Percentiles rank a stretch among this genome's conserved stretches.
These are phyloP conservation scores for Diacarnus erythraeanus DNA, from an alignment of 37 sponge, comb jelly and placozoan species.

Conservation along the genomic window DNA sequence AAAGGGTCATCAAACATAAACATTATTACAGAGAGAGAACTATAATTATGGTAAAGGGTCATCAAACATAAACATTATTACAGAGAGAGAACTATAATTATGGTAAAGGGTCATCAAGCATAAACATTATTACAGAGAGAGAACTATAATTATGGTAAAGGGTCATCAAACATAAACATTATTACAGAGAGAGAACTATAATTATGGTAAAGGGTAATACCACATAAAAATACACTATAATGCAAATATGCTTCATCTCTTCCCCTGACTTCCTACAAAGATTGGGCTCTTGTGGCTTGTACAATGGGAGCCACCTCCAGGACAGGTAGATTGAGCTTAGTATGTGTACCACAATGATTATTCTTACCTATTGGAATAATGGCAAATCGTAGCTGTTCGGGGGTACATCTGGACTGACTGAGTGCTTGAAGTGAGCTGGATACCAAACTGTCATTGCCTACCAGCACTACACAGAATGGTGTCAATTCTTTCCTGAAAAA, in stretches of 20 bases:
- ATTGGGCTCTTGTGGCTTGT: no score
- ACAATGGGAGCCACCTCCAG: no score
- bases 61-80: not conserved
- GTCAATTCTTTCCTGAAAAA: not conserved
- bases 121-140: not conserved
- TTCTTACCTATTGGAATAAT: slow-evolving; percentile 40
- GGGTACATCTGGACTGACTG: not conserved
- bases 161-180: slow-evolving; percentile 3
- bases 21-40: not conserved
- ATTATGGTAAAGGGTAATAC: no score
- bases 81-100: no score
- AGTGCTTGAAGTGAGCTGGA: slow-evolving; percentile 27
- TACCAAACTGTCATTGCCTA: slow-evolving; percentile 42
- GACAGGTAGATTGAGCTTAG: no score
- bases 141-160: no score
- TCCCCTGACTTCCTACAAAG: no score
- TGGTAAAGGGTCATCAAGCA: not conserved
- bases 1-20: slow-evolving; percentile 6
- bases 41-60: not conserved
- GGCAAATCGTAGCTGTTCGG: slow-evolving; percentile 26
- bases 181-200: no score
- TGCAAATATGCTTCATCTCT: no score
- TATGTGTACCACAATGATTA: no score
- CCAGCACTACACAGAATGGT: slow-evolving; percentile 30
- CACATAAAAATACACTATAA: no score